A percentile compares a stretch with the other conserved stretches of the same genome.
These are phyloP conservation scores for Minunthozetes semirufus DNA, from an alignment of 2,888 invertebrate genomes.

Conservation along the genomic window DNA sequence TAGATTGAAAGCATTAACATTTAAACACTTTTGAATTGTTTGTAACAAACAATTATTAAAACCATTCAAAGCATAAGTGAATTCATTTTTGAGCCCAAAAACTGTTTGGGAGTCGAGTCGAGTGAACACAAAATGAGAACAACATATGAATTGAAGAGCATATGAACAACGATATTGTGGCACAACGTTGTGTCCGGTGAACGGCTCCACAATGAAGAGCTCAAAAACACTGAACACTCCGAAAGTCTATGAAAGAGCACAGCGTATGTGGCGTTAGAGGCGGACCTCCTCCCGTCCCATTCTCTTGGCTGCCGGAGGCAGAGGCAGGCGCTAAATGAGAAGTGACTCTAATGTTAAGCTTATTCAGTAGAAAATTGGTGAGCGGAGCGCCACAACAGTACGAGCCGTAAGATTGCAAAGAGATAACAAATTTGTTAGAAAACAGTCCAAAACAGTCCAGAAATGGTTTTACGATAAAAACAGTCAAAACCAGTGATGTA, in stretches of 20 bases:
- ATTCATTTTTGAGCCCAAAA: constrained; percentile 1
- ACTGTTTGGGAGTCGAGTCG: not conserved
- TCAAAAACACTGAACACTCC: constrained; percentile 4
- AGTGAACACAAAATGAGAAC: not conserved
- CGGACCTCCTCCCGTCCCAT: constrained; percentile 28
- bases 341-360: constrained; percentile 18
- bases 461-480: not conserved
- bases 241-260: constrained; percentile 5
- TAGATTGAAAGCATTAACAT: constrained; percentile 6
- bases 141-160: not conserved
- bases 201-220: constrained; percentile 17
- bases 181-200: constrained; percentile 8
- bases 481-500: constrained; percentile 10
- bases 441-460: not conserved
- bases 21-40: constrained; percentile 20
- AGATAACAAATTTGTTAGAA: constrained; percentile 19
- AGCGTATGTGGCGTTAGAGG: constrained; percentile 26
- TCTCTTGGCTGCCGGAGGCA: constrained; percentile 14
- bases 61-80: constrained; percentile 11
- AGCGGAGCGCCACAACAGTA: not conserved
- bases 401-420: not conserved
- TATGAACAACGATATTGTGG: not conserved
- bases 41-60: constrained; percentile 17
- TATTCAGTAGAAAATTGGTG: constrained; percentile 3
- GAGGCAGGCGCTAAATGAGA: constrained; percentile 25